Base-by-base conservation (phyloP, 2,113 vertebrate species). In the Picathartes gymnocephalus region DNA sequence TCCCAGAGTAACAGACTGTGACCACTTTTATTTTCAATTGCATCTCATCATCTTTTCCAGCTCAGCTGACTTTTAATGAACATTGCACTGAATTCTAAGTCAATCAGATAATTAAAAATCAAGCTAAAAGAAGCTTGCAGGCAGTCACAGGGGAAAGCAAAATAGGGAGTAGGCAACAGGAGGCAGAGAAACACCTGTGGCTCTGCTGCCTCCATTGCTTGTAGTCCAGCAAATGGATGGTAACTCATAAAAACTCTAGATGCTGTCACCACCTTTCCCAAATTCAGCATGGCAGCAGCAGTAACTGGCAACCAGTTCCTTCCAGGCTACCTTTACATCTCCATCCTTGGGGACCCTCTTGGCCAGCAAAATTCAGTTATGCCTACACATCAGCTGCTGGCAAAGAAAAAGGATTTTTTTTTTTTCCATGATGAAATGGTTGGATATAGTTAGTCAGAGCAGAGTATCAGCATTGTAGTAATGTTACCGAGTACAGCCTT, bases 81-180 rank as follows among this genome's bases (percentile, higher is more conserved):
- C 21, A 77, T 60, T 72, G 28, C 44, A 69, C 54, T 88, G 80
- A 77, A 65, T 57, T 64, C 39, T 47, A 61, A 71, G 53, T 90
- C 35, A 71, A 24, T 31, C 22, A 13, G 40, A 71, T 54, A 64
- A 10, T 70, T 62, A 56, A 70, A 54, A 85, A 73, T 45, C 23
- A 27, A 12, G 31, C 58, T 17, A 15, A 18, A 60, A 39, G 37
- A 80, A 62, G 17, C 23, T 15, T 79, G 11, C 31, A 72, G 58
- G 19, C 27, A 83, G 45, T 24, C 35, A 27, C 1, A 50, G 24
- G 24, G 24, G 53, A 60, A 77, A 71, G 30, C 30, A 71, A 57
- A 71, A 60, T 1, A 30, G 7, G 7, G 5, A 44, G 31, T 6
- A 19, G 25, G 27, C 31, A 66, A 35, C 0, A 3, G 5, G 14